Conservation (phyloP, 2,797 vertebrate species). For the Periparus ater region DNA sequence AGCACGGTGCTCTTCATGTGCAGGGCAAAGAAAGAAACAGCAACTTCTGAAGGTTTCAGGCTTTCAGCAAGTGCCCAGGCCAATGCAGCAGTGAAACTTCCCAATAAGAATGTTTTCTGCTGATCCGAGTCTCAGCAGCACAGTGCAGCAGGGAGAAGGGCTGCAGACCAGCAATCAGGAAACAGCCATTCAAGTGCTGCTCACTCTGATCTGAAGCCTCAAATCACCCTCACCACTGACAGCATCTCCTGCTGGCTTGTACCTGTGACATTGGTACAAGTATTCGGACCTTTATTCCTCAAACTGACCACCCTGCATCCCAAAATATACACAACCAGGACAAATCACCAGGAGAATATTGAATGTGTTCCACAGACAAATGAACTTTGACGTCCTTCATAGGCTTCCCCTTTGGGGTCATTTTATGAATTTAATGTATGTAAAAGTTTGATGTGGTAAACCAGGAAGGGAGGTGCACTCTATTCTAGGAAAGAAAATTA, state of each 20-base stretch:
- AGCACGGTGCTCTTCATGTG: rapidly evolving
- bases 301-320: background rate
- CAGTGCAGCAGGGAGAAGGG: background rate
- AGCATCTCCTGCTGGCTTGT: background rate
- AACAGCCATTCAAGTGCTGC: rapidly evolving
- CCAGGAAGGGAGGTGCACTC: background rate
- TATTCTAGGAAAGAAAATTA: background rate
- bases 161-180: background rate
- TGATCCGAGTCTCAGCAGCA: background rate
- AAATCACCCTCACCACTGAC: background rate
- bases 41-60: background rate
- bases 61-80: background rate
- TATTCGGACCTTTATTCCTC: background rate
- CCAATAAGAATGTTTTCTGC: background rate
- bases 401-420: background rate
- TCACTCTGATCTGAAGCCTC: background rate
- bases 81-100: background rate
- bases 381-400: background rate
- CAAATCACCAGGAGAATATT: background rate
- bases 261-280: rapidly evolving
- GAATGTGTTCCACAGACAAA: background rate
- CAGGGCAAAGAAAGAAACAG: background rate
- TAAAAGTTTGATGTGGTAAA: background rate
- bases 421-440: background rate
- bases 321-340: background rate